A percentile compares a stretch with the other conserved stretches of the same genome.
Conservation (phyloP, 23 tunicate species). For the Styela clava region DNA sequence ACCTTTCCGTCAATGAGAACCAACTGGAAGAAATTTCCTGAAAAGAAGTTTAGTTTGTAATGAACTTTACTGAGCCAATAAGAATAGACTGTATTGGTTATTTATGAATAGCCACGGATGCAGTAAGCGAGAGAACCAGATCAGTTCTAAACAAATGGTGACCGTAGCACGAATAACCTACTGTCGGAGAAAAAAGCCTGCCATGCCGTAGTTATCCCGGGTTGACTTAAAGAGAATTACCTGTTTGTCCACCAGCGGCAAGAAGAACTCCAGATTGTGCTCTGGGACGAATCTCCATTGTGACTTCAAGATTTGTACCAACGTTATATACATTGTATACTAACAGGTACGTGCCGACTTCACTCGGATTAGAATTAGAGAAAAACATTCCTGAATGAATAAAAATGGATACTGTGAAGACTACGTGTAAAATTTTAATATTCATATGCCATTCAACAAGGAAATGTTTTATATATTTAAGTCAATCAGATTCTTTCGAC, state of each 20-base stretch:
- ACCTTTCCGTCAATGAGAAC: slow-evolving; percentile 63
- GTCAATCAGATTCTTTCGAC: too few species aligned
- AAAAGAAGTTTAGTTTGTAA: too few species aligned
- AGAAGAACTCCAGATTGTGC: slow-evolving; percentile 45
- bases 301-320: slow-evolving; percentile 53
- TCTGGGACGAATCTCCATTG: slow-evolving; percentile 68
- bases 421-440: too few species aligned
- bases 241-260: slow-evolving; percentile 66
- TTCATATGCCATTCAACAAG: too few species aligned
- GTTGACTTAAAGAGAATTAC: too few species aligned
- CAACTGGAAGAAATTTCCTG: slow-evolving; percentile 75
- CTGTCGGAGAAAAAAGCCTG: too few species aligned
- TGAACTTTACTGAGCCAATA: too few species aligned
- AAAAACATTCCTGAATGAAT: slow-evolving; percentile 28
- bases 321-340: slow-evolving; percentile 40
- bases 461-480: too few species aligned
- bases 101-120: background rate
- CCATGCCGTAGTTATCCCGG: too few species aligned
- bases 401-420: too few species aligned
- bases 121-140: background rate
- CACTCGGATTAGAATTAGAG: slow-evolving; percentile 14
- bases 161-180: background rate
- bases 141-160: background rate
- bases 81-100: too few species aligned
- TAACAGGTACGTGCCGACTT: background rate